Evolutionary conservation across 2,113 vertebrate genomes (phyloP).

Genomic region (Micronycteris hirsuta): DNA sequence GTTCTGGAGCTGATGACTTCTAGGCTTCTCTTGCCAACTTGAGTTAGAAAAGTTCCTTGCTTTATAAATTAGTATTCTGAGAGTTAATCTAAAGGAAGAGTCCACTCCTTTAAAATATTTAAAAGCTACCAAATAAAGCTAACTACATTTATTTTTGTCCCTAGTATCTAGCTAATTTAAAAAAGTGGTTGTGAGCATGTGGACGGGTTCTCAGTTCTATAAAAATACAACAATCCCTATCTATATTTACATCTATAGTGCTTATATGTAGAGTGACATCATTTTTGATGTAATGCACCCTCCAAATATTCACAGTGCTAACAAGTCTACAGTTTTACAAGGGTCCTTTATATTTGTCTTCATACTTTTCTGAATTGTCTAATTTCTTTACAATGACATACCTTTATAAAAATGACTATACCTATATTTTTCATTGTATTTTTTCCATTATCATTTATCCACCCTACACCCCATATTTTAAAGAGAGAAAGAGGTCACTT

Average conservation of each 20-base stretch:
- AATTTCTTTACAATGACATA: background rate
- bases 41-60: background rate
- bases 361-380: background rate
- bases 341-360: background rate
- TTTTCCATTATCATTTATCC: too few species aligned
- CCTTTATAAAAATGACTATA: background rate
- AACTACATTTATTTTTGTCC: background rate
- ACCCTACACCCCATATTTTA: background rate
- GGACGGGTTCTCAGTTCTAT: background rate
- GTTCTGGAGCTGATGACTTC: background rate
- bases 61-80: slow-evolving; percentile 2
- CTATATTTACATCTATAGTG: background rate
- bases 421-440: background rate
- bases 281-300: background rate
- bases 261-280: background rate
- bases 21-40: background rate
- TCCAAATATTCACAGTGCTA: background rate
- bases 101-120: background rate
- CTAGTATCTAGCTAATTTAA: background rate
- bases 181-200: background rate
- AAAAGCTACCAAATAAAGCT: background rate
- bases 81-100: background rate
- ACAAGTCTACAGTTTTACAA: background rate
- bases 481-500: background rate
- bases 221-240: background rate